Conservation (phyloP, 2,888 invertebrate genomes). For the Drosophila niveifrons region DNA sequence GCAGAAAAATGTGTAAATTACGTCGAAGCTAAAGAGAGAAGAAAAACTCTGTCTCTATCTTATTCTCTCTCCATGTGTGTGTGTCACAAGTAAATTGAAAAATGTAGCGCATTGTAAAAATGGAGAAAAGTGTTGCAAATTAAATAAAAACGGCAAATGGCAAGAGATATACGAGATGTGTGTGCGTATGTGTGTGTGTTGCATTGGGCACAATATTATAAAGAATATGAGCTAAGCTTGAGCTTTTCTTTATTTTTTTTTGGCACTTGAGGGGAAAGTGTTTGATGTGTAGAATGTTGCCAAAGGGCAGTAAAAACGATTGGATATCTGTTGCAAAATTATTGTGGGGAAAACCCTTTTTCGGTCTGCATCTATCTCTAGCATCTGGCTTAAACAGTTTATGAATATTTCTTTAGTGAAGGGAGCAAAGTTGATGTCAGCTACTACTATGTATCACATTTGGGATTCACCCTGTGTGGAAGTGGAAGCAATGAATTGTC, state of each 20-base stretch:
- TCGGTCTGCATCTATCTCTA: no score
- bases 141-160: conserved; percentile 73
- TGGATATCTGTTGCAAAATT: background rate
- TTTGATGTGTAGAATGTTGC: background rate
- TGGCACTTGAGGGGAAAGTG: background rate
- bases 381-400: background rate
- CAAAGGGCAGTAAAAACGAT: background rate
- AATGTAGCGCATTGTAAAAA: conserved; percentile 65
- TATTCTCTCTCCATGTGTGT: conserved; percentile 18
- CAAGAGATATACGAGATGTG: conserved; percentile 54
- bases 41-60: conserved; percentile 23
- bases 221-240: background rate
- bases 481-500: conserved; percentile 48
- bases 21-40: conserved; percentile 56
- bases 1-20: conserved; percentile 81
- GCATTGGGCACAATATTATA: conserved; percentile 18
- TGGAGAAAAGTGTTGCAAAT: conserved; percentile 69
- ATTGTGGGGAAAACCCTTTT: background rate
- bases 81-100: conserved; percentile 74
- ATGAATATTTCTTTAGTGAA: background rate
- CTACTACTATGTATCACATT: conserved; percentile 28
- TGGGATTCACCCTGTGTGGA: background rate
- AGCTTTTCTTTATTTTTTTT: background rate
- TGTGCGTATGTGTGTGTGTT: no score
- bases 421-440: background rate